Evolutionary conservation across 1,140 invertebrate genomes (phyloP).

Genomic region (Trachymyrmex cornetzi): DNA sequence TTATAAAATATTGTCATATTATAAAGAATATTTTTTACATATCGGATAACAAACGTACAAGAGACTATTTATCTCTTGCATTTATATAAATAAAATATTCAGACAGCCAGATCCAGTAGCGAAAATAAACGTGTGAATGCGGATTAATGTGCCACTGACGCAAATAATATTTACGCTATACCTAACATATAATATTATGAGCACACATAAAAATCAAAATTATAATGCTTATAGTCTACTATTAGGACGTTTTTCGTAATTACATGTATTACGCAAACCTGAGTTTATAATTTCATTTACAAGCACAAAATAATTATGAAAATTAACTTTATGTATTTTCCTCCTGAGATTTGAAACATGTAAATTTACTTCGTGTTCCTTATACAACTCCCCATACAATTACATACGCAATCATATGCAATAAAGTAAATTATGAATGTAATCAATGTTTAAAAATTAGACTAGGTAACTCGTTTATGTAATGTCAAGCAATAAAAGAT

Average conservation of each 20-base stretch:
- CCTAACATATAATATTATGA: neutral
- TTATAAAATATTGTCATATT: constrained; percentile 10
- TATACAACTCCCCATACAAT: neutral
- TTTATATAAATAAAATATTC: constrained; percentile 19
- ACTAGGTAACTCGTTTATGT: constrained; percentile 29
- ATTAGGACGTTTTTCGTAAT: neutral
- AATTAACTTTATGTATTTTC: constrained; percentile 1
- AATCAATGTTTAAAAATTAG: constrained; percentile 29
- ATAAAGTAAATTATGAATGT: constrained; percentile 30
- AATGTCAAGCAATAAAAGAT: constrained; percentile 30
- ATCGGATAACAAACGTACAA: constrained; percentile 5
- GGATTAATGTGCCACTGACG: neutral
- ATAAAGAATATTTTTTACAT: neutral
- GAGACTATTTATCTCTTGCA: neutral
- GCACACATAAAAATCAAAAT: too few species aligned
- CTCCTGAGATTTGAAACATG: neutral
- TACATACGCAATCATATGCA: constrained; percentile 12
- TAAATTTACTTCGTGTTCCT: constrained; percentile 11
- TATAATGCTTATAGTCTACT: neutral
- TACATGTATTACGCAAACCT: neutral
- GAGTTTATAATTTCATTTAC: constrained; percentile 3
- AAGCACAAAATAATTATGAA: constrained; percentile 14
- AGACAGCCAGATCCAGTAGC: neutral
- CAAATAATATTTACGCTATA: neutral
- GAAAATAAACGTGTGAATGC: neutral